phyloP scores from a whole-genome alignment of 1,140 invertebrate genomes.

The Orchesella cincta region DNA sequence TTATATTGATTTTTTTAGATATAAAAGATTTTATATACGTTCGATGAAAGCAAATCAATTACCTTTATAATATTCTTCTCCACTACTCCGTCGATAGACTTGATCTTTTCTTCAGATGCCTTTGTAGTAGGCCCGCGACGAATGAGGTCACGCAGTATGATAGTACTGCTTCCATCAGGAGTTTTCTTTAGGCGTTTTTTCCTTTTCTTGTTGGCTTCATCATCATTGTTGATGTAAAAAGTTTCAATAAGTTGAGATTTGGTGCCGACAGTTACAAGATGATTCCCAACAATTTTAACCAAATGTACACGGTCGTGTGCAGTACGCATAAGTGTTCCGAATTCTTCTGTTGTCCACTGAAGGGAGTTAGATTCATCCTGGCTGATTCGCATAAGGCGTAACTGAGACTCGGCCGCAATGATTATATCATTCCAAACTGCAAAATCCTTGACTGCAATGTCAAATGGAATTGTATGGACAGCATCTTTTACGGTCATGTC shows the following conservation, averaged over 20 bases:
- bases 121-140: slow-evolving; percentile 28
- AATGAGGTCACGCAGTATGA: slow-evolving; percentile 44
- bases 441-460: slow-evolving; percentile 43
- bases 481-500: slow-evolving; percentile 92
- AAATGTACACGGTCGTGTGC: slow-evolving; percentile 31
- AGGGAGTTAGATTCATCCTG: background rate
- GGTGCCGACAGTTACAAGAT: slow-evolving; percentile 33
- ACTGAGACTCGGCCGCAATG: slow-evolving; percentile 40
- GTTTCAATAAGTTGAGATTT: slow-evolving; percentile 67
- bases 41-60: too few relatives aligned
- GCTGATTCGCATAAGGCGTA: slow-evolving; percentile 33
- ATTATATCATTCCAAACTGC: slow-evolving; percentile 42
- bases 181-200: slow-evolving; percentile 77
- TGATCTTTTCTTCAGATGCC: slow-evolving; percentile 45
- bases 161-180: slow-evolving; percentile 33
- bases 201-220: slow-evolving; percentile 69
- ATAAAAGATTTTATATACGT: background rate
- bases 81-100: slow-evolving; percentile 39
- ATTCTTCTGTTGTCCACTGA: slow-evolving; percentile 37
- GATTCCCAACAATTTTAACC: slow-evolving; percentile 30
- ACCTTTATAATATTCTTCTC: slow-evolving; percentile 44
- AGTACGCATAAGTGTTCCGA: slow-evolving; percentile 42
- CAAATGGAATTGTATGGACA: slow-evolving; percentile 78
- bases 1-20: background rate
- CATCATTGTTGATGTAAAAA: slow-evolving; percentile 75